Evolutionary conservation across 2,113 vertebrate genomes (phyloP).

Genomic region (Grallaria varia): DNA sequence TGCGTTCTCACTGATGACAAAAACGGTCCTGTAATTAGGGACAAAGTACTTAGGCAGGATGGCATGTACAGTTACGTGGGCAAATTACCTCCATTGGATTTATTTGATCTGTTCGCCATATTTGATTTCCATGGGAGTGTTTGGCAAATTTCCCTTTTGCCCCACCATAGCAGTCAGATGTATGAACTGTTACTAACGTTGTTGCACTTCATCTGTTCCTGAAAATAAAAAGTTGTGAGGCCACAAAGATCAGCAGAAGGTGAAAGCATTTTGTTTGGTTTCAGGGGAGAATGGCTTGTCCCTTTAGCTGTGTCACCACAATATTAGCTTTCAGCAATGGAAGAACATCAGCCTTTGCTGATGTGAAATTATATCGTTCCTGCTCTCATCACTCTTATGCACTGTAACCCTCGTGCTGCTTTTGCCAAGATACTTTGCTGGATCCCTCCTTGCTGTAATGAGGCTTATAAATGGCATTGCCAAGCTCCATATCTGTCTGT

Average conservation of each 20-base stretch:
- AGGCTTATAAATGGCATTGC: not conserved
- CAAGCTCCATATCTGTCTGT: not conserved
- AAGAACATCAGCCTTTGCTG: not conserved
- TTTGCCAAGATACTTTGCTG: not conserved
- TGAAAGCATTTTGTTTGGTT: not conserved
- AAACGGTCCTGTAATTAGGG: not conserved
- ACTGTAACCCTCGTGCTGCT: not conserved
- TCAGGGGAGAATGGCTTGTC: not conserved
- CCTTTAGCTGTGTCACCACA: not conserved
- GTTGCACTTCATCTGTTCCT: not conserved
- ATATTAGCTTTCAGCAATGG: not conserved
- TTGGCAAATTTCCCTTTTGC: not conserved
- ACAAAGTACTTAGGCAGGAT: not conserved
- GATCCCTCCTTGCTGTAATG: not conserved
- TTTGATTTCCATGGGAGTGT: not conserved
- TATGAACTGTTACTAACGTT: not conserved
- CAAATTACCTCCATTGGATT: not conserved
- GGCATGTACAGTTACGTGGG: fast-evolving
- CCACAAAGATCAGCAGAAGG: not conserved
- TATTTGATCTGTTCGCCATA: not conserved
- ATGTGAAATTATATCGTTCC: not conserved
- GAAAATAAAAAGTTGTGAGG: not conserved
- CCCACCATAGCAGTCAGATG: not conserved
- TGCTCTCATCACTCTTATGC: not conserved
- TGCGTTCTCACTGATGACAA: not conserved